These are phyloP conservation scores for Paramormyrops kingsleyae DNA, from an alignment of 2,113 vertebrate species.

Conservation along the genomic window DNA sequence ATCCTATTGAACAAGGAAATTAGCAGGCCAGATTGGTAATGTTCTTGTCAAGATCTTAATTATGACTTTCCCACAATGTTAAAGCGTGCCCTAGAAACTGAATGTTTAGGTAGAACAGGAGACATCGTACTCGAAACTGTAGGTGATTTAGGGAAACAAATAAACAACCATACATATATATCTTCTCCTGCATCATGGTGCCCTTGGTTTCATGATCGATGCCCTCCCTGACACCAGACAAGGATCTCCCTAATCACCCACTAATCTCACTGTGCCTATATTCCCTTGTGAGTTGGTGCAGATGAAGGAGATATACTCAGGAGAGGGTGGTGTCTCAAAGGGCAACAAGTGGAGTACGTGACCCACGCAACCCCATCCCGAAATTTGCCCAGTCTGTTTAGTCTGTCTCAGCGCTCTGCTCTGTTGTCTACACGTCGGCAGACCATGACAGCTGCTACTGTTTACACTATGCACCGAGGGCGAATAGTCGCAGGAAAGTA, in stretches of 20 bases:
- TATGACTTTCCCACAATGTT: background rate
- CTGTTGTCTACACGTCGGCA: background rate
- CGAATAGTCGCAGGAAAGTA: background rate
- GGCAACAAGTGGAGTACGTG: constrained; percentile 24
- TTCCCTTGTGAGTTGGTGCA: constrained; percentile 26
- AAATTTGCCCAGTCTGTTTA: constrained; percentile 15
- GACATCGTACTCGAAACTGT: background rate
- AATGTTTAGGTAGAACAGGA: background rate
- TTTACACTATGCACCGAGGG: background rate
- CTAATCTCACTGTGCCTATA: constrained; percentile 15
- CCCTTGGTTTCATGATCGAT: background rate
- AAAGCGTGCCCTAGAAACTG: background rate
- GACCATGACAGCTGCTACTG: background rate
- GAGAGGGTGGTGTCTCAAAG: background rate
- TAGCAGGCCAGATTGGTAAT: constrained; percentile 1
- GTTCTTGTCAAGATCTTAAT: constrained; percentile 16
- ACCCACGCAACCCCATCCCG: background rate
- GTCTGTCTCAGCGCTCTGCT: background rate
- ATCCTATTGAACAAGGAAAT: background rate
- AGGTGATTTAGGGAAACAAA: background rate
- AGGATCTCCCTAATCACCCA: background rate
- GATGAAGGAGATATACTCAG: constrained; percentile 13
- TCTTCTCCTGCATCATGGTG: background rate
- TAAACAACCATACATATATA: background rate
- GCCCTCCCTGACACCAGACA: background rate